Evolutionary conservation across 2,113 vertebrate species (phyloP), one percentile per base, ranked within the genome.

Genomic region (Megaceryle maxima): DNA sequence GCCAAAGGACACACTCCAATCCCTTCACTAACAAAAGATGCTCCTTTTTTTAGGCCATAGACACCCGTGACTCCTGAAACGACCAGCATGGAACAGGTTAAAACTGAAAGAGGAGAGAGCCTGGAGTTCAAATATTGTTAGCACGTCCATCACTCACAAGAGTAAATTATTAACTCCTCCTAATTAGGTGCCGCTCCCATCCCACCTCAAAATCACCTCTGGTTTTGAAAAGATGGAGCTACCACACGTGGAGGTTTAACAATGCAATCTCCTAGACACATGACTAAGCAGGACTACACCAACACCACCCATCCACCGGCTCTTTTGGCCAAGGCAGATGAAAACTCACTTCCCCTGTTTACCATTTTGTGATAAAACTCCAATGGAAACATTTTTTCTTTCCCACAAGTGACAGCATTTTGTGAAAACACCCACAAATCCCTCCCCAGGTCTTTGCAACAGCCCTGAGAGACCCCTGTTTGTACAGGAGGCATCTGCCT

Each of bases 131-230:
- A 91, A 92, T 57, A 83, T 1, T n/a, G 10, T 79, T 69, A 88
- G 68, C 28, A 78, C 37, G 62, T 56, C 56, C 4, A 1, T 59
- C 46, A 70, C 16, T 86, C 64, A 74, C 62, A 80, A 63, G 75
- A 83, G 75, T 95, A 60, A 96, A 88, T 94, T 37, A 95, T 95
- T 96, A 95, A 94, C 79, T 83, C 13, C 55, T 82, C 41, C 75
- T 88, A 90, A 95, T 81, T 70, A 90, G 67, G 41, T 85, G 80
- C 90, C 93, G 80, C 93, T 93, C 92, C 90, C 68, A 63, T 80
- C 63, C n/a, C 56, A 88, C 68, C 33, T 76, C 51, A 21, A 66
- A 20, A 41, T 19, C 26, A 60, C 57, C 59, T 37, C 56, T 6
- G 2, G 43, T 41, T 93, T 67, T 78, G 69, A 81, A 92, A 88